Conservation (phyloP, 2,113 vertebrate genomes). For the Colinus virginianus region DNA sequence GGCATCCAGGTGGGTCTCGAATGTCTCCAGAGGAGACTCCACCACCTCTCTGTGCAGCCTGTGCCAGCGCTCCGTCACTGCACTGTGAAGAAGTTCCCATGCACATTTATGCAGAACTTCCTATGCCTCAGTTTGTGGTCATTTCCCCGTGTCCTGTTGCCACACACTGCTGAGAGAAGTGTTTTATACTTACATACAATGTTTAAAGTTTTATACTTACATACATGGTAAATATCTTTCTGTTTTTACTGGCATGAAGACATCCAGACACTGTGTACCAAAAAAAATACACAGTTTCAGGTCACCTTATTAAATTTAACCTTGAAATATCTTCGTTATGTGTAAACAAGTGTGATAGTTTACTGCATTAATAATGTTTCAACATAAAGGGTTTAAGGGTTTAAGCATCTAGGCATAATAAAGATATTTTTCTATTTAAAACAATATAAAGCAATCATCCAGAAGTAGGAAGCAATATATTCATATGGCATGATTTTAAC, state of each 20-base stretch:
- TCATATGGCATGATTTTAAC: constrained; percentile 5
- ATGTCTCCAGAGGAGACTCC: too few species aligned
- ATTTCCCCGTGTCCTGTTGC: too few species aligned
- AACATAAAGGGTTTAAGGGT: background rate
- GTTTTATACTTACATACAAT: too few species aligned
- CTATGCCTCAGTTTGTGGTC: too few species aligned
- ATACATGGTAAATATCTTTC: background rate
- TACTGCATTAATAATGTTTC: background rate
- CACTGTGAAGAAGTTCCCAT: too few species aligned
- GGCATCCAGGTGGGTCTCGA: too few species aligned
- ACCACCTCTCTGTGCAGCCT: too few species aligned
- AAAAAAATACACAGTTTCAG: background rate
- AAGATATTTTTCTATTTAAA: background rate
- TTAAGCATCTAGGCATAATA: background rate
- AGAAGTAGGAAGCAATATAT: constrained; percentile 3
- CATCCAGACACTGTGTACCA: background rate
- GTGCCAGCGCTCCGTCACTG: too few species aligned
- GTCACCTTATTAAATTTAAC: background rate
- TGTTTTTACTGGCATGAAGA: background rate
- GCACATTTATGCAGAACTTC: too few species aligned
- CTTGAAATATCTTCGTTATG: background rate
- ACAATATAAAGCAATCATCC: constrained; percentile 12
- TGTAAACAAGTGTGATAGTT: background rate
- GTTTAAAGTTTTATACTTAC: background rate
- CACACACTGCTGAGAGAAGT: too few species aligned